Evolutionary conservation across 2,888 invertebrate genomes (phyloP).

Genomic region (Rhagonycha fulva): DNA sequence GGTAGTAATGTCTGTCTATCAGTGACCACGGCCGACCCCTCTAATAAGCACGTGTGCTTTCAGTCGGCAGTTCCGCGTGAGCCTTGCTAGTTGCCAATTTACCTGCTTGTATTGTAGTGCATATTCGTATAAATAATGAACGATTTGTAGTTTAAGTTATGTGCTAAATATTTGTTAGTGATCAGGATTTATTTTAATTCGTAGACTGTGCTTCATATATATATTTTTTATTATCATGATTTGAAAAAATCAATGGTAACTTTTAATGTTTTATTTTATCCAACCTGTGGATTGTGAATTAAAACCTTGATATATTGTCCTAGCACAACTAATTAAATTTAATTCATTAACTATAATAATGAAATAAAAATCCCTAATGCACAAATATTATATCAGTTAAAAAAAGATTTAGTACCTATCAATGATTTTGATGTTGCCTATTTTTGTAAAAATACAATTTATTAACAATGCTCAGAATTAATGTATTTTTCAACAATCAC

Average conservation of each 20-base stretch:
- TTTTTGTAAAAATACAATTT: neutral
- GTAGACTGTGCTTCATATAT: neutral
- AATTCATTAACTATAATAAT: neutral
- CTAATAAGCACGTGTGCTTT: slow-evolving; percentile 46
- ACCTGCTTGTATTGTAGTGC: slow-evolving; percentile 24
- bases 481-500: neutral
- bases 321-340: neutral
- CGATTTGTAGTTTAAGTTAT: neutral
- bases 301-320: neutral
- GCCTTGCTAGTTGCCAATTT: slow-evolving; percentile 36
- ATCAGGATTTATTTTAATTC: neutral
- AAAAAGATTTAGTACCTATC: neutral
- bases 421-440: neutral
- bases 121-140: neutral
- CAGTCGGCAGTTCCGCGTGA: slow-evolving; percentile 49
- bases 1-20: slow-evolving; percentile 17
- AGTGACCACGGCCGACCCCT: slow-evolving; percentile 32
- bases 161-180: neutral
- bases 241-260: neutral
- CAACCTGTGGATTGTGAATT: neutral
- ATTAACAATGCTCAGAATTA: neutral
- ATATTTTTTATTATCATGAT: neutral
- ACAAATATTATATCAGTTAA: neutral
- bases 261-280: neutral
- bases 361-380: neutral